Base-by-base conservation (phyloP, 1,140 invertebrate genomes). In the Drosophila orena region DNA sequence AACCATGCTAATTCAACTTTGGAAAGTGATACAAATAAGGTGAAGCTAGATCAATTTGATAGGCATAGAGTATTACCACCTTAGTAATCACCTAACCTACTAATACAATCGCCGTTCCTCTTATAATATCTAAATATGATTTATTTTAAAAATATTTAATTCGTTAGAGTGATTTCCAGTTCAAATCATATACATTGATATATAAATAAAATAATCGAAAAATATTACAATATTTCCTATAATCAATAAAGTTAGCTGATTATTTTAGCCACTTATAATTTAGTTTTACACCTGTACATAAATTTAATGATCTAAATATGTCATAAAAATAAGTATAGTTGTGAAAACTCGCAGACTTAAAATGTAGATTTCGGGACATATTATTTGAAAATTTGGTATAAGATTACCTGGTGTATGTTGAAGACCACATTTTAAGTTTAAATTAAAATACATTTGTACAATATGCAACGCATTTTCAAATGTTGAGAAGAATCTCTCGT, bases 371-470 rank as follows among this genome's bases (percentile, higher is more conserved):
- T 12, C 15, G 2, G 7, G 4, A 55, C 22, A n/a, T 0, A 11
- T 20, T 40, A 27, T 27, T n/a, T 1, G 8, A 24, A 4, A 43
- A 20, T 30, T 30, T 49, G n/a, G 4, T 4, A 30, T 1, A 30
- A 5, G 0, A 11, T 30, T 15, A 30, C 10, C 10, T 49, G 7
- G 22, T 24, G n/a, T 10, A 24, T 42, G 40, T 17, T 10, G 8
- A 43, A 27, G 17, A 17, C 7, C 8, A 37, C 24, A 37, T 37
- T 37, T 12, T 4, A 2, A 34, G 34, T 34, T 47, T 6, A 12
- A 6, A 17, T 50, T 34, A 8, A 40, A 3, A 43, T 8, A 30
- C 15, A 56, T 56, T 43, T 56, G 40, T 56, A 56, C 53, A 56
- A 24, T 42, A 40, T 8, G 3, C 24, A 1, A 52, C 10, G 2